Evolutionary conservation across 2,113 vertebrate genomes (phyloP), one percentile per base, ranked within the genome.

Genomic region (Paracanthobrama guichenoti): DNA sequence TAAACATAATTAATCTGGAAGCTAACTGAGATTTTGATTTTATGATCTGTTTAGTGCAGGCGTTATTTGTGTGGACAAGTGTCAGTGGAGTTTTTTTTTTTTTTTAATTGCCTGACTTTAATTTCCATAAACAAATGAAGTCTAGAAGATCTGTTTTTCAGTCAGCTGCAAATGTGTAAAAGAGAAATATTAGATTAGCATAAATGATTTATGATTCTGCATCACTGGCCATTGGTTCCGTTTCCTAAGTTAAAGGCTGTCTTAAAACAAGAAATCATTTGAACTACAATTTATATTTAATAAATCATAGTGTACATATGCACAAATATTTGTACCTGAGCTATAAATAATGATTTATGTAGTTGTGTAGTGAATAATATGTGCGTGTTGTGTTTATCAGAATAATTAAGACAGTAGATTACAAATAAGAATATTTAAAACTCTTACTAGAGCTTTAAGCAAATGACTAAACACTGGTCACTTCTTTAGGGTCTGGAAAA

Each of bases 111-210:
- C 39, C 67, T 53, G 46, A 53, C 12, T 72, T 53, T 22, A 44
- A 42, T 80, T 50, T 78, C 14, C 13, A 66, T 86, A 74, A 87
- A 55, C 81, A 31, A 46, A 89, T 86, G 67, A 87, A 10, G 4
- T 31, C 74, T 35, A 72, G 62, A 59, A 46, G 62, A 74, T 81
- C 46, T 75, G 50, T 35, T 26, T 69, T 66, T 80, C 10, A 20
- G 35, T 53, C 20, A n/a, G 59, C 9, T n/a, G 31, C 69, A n/a
- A 85, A 86, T 86, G 76, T 53, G n/a, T 28, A 79, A 46, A 87
- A 80, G 62, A 79, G 35, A 73, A 74, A 76, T 64, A 87, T 82
- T 86, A 66, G 67, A 86, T 87, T 80, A 83, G 44, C 26, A 46
- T 76, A 82, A 86, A 76, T 80, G 8, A 72, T 79, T 84, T 81